Conservation (phyloP, 2,797 vertebrate genomes). For the Sorex maritimensis region DNA sequence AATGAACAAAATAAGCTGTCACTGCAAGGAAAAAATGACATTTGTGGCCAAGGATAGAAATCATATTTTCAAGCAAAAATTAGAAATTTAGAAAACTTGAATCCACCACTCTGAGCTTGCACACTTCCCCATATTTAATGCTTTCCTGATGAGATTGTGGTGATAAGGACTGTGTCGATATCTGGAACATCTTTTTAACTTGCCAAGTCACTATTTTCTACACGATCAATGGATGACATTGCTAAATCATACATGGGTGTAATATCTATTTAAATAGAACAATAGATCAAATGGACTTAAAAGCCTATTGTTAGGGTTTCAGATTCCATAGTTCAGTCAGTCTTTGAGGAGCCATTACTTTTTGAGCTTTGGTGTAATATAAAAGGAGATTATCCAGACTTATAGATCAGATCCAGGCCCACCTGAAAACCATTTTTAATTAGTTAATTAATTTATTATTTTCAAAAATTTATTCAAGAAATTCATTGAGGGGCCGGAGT, state of each 20-base stretch:
- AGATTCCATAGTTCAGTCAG: background rate
- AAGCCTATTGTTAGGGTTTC: background rate
- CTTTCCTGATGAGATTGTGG: background rate
- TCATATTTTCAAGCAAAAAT: constrained; percentile 33
- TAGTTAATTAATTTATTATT: background rate
- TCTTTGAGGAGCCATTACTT: background rate
- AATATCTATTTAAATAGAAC: background rate
- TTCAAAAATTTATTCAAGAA: too few species aligned
- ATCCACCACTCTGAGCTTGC: background rate
- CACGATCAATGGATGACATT: background rate
- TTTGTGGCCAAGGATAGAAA: background rate
- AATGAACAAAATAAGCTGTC: background rate
- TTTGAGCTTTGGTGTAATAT: constrained; percentile 2
- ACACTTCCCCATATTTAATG: background rate
- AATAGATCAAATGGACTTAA: background rate
- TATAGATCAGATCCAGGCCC: too few species aligned
- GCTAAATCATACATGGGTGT: background rate
- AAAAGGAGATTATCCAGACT: background rate
- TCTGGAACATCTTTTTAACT: background rate
- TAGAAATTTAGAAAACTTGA: constrained; percentile 47
- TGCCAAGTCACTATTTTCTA: background rate
- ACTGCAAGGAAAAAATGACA: background rate
- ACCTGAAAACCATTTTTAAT: background rate
- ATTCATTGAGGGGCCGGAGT: too few species aligned
- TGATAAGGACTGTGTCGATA: background rate